Base-by-base conservation (phyloP, 2,888 invertebrate species). In the Clanis bilineata region DNA sequence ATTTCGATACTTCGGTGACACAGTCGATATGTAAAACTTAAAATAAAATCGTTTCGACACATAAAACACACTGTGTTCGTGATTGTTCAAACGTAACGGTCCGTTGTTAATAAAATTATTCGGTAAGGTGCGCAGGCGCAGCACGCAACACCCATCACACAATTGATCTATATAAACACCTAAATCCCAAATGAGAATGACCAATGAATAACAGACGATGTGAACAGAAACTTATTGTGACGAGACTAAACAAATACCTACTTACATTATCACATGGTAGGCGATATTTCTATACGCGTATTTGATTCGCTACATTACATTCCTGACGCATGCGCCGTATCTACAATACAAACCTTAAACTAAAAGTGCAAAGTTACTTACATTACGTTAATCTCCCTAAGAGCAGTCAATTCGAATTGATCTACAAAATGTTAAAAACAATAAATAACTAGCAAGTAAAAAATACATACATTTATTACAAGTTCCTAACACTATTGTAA, bases 331-430 rank as follows among this genome's bases (percentile, higher is more conserved):
- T 61, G 44, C 63, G 61, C 64, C 60, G 57, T 72, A 71, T 69
- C 66, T 72, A 76, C 70, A 73, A 67, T 69, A 67, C 63, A 75
- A 78, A 79, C 70, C 83, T 86, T 82, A 84, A 79, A 79, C 73
- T 83, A 81, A 81, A 59, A 57, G 74, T 89, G 86, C 83, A 83
- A 83, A 82, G 77, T 80, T 73, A 81, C 88, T 87, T 88, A 88
- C 71, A 77, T 75, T 83, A 85, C 69, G 78, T 88, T 87, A 88
- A 88, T 88, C 87, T 87, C 86, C 82, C 85, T 86, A 85, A 79
- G 78, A 83, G 82, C 87, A 88, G 88, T 90, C 89, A 83, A 85
- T 83, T 86, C 82, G 80, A 84, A 85, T 86, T 85, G 80, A 84
- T 85, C 86, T 88, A 89, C 82, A 83, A 83, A 71, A 82, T 58